A percentile compares a stretch with the other conserved stretches of the same genome.
Conservation (phyloP, 2,888 invertebrate genomes). For the Tetrapedia diversipes region DNA sequence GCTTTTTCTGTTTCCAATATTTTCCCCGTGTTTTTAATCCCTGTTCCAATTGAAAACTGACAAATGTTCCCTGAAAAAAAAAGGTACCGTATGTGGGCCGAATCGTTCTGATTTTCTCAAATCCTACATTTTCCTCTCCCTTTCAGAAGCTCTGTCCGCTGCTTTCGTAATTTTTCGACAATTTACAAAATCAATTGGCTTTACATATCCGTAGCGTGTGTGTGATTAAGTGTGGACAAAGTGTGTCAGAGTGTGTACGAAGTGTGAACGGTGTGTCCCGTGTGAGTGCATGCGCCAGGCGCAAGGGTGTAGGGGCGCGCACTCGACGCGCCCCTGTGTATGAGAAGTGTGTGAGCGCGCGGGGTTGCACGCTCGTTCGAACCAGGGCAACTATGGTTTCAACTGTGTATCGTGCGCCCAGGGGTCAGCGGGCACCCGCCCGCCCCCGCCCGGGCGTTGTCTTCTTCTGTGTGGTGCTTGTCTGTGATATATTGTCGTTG, state of each 20-base stretch:
- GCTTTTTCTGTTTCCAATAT: background rate
- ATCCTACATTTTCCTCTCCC: no score
- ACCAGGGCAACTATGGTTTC: slow-evolving; percentile 76
- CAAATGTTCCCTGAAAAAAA: slow-evolving; percentile 35
- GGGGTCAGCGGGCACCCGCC: no score
- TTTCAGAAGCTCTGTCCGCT: no score
- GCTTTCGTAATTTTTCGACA: slow-evolving; percentile 68
- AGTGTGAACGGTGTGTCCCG: slow-evolving; percentile 36
- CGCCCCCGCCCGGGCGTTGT: no score
- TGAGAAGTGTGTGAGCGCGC: slow-evolving; percentile 74
- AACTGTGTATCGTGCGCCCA: slow-evolving; percentile 66
- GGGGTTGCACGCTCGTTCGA: slow-evolving; percentile 80
- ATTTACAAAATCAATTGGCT: slow-evolving; percentile 83
- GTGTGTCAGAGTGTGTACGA: slow-evolving; percentile 59
- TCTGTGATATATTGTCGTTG: slow-evolving; percentile 66
- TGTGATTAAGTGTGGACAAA: slow-evolving; percentile 66
- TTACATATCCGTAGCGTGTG: slow-evolving; percentile 83
- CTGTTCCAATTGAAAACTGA: slow-evolving; percentile 14
- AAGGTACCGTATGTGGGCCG: slow-evolving; percentile 50
- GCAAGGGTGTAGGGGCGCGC: slow-evolving; percentile 6
- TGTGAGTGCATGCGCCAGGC: slow-evolving; percentile 45
- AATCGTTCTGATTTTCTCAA: slow-evolving; percentile 60
- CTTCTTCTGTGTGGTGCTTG: slow-evolving; percentile 38
- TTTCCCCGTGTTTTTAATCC: background rate
- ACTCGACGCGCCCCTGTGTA: slow-evolving; percentile 51